Conservation (phyloP, 2,797 vertebrate genomes). For the Craterocephalus amniculus region DNA sequence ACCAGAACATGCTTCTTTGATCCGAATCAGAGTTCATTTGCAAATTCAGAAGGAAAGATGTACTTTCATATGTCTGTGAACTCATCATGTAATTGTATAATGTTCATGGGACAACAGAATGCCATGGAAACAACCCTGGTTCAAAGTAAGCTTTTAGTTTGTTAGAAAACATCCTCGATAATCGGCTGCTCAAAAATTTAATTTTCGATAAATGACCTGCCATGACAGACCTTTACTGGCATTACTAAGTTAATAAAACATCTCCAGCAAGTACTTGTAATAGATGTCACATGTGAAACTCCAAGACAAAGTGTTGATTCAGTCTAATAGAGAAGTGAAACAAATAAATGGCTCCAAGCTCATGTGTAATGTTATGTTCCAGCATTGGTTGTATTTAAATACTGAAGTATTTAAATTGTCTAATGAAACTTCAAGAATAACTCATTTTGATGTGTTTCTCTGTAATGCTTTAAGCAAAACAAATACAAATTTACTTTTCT, state of each 20-base stretch:
- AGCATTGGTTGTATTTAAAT: neutral
- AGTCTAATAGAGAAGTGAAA: constrained; percentile 35
- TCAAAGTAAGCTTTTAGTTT: neutral
- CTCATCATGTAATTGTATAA: neutral
- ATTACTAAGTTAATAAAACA: constrained; percentile 34
- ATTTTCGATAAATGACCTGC: constrained; percentile 35
- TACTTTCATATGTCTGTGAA: neutral
- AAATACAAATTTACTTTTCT: neutral
- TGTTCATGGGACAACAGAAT: neutral
- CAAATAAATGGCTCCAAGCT: constrained; percentile 8
- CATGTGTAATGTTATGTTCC: constrained; percentile 3
- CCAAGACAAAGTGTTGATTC: constrained; percentile 31
- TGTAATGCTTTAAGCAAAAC: neutral
- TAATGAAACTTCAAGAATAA: neutral
- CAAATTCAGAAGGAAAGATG: neutral
- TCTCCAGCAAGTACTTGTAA: constrained; percentile 27
- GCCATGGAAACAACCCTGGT: neutral
- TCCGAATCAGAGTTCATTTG: too few relatives aligned
- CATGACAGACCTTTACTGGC: constrained; percentile 26
- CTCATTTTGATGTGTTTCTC: neutral
- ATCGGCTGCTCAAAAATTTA: constrained; percentile 28
- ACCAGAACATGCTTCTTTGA: too few relatives aligned
- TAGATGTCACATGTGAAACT: constrained; percentile 21
- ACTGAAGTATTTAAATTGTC: neutral
- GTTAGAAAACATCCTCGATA: too few relatives aligned